These are phyloP conservation scores for Drepana arcuata DNA, from an alignment of 1,140 invertebrate genomes.

Conservation along the genomic window DNA sequence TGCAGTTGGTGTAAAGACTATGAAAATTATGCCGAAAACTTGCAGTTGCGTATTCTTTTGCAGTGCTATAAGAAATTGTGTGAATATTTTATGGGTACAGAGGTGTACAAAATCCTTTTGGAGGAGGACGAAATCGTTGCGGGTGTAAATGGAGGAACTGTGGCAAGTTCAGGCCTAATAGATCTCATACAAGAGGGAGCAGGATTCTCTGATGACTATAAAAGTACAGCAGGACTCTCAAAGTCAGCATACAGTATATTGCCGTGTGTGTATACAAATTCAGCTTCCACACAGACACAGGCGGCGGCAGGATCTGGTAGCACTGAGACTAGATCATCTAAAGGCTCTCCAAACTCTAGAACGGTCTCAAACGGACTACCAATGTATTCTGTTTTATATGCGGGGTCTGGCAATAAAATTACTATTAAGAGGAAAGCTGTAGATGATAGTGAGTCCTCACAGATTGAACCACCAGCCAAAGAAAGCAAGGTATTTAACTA, in stretches of 20 bases:
- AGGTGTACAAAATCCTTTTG: conserved; percentile 77
- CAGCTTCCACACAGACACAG: conserved; percentile 77
- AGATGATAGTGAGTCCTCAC: conserved; percentile 55
- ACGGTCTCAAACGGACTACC: conserved; percentile 78
- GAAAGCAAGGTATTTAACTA: conserved; percentile 44
- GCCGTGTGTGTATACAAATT: conserved; percentile 81
- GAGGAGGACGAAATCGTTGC: conserved; percentile 68
- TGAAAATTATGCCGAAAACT: conserved; percentile 87
- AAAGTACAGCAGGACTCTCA: conserved; percentile 77
- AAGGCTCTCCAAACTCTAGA: conserved; percentile 62
- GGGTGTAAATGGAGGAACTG: conserved; percentile 56
- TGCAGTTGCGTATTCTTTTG: conserved; percentile 83
- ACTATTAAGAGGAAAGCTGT: conserved; percentile 85
- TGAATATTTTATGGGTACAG: conserved; percentile 82
- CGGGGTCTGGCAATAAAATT: conserved; percentile 84
- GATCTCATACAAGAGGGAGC: conserved; percentile 86
- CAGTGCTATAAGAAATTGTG: conserved; percentile 93
- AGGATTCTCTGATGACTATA: conserved; percentile 83
- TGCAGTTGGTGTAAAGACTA: conserved; percentile 91
- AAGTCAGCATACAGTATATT: conserved; percentile 82
- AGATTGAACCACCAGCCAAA: conserved; percentile 27
- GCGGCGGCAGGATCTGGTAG: conserved; percentile 50
- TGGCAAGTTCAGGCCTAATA: conserved; percentile 76
- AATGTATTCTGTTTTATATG: conserved; percentile 85
- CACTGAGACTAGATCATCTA: conserved; percentile 46